These are phyloP conservation scores for Indicator indicator DNA, from an alignment of 2,113 vertebrate species.

Conservation along the genomic window DNA sequence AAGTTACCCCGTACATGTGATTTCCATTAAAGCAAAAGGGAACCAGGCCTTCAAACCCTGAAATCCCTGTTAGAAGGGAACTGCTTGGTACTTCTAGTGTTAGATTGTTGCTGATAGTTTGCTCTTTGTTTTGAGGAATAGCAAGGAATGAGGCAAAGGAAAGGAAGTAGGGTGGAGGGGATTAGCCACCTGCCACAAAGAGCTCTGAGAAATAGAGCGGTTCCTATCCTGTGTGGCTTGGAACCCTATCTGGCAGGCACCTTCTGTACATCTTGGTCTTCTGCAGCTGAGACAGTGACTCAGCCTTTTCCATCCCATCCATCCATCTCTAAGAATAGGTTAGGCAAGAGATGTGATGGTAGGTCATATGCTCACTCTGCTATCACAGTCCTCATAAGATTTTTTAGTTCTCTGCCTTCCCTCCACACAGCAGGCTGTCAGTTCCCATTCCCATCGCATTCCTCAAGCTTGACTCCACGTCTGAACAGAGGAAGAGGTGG, in stretches of 20 bases:
- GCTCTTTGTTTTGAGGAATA: neutral
- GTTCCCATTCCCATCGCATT: slow-evolving; percentile 25
- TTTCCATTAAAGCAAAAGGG: neutral
- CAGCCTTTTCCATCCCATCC: slow-evolving; percentile 61
- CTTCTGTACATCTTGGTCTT: slow-evolving; percentile 43
- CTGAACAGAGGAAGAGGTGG: slow-evolving; percentile 11
- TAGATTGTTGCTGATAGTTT: neutral
- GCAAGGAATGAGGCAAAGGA: slow-evolving; percentile 8
- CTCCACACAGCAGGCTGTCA: neutral
- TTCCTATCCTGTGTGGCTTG: slow-evolving; percentile 31
- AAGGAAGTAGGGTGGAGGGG: neutral
- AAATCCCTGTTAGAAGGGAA: neutral
- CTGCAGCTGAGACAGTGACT: slow-evolving; percentile 60
- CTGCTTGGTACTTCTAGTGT: neutral
- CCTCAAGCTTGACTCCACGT: slow-evolving; percentile 55
- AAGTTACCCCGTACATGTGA: neutral
- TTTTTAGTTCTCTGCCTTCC: slow-evolving; percentile 1
- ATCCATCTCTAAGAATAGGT: slow-evolving; percentile 60
- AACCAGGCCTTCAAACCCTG: neutral
- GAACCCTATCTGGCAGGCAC: slow-evolving; percentile 39
- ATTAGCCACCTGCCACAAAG: slow-evolving; percentile 42
- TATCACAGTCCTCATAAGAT: slow-evolving; percentile 1
- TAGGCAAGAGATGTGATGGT: slow-evolving; percentile 21
- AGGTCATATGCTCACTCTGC: slow-evolving; percentile 40
- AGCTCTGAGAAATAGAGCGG: neutral